phyloP scores from a whole-genome alignment of 2,113 vertebrate genomes.

The Symphodus melops region DNA sequence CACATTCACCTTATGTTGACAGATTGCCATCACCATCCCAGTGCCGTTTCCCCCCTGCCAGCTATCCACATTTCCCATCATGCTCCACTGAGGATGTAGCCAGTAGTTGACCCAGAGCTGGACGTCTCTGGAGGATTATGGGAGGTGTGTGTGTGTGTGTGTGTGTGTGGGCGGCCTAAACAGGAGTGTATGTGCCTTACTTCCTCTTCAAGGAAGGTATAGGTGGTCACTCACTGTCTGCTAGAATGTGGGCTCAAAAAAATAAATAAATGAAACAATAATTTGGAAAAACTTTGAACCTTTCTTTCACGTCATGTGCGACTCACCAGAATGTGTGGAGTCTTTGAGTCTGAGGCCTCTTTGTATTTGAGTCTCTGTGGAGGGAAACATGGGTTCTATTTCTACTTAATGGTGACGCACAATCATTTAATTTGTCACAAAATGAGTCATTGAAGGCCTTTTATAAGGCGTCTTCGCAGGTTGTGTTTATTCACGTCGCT shows the following conservation, averaged over 20 bases:
- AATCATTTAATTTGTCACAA: background rate
- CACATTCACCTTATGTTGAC: slow-evolving; percentile 35
- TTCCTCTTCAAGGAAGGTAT: background rate
- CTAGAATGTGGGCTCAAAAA: background rate
- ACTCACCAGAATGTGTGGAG: background rate
- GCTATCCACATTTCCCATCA: slow-evolving; percentile 12
- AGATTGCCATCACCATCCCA: slow-evolving; percentile 12
- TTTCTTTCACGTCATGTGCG: background rate
- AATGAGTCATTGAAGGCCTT: background rate
- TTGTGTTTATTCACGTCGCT: background rate
- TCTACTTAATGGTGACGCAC: background rate
- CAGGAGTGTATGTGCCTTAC: background rate
- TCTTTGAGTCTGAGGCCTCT: background rate
- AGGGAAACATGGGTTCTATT: background rate
- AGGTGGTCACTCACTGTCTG: slow-evolving; percentile 1
- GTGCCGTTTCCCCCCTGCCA: background rate
- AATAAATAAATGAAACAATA: too few relatives aligned
- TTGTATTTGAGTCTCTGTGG: background rate
- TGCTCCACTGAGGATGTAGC: slow-evolving; percentile 8
- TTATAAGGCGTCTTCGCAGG: background rate
- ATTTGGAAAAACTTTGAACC: slow-evolving; percentile 3
- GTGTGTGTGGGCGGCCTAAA: slow-evolving; percentile 1
- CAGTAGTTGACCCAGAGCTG: slow-evolving; percentile 27
- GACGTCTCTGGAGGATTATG: slow-evolving; percentile 8
- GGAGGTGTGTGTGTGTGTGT: background rate